Evolutionary conservation across 2,797 vertebrate species (phyloP), one percentile per base, ranked within the genome.

Genomic region (Synaphobranchus kaupii): DNA sequence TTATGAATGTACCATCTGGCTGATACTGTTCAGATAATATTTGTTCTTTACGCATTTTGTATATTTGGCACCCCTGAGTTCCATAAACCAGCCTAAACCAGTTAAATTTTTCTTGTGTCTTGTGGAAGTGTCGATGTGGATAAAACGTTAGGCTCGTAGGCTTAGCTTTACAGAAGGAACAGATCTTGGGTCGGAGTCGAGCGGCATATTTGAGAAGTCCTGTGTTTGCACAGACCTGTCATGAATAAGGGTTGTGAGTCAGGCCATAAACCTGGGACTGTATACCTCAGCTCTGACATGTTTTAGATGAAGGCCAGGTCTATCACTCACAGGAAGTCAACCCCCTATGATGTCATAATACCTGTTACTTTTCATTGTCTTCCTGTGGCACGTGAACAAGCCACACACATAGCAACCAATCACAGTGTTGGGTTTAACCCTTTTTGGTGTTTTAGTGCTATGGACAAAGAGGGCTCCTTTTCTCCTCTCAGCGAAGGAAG

Each of bases 321-420:
- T 58, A 66, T 73, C 54, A 78, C 25, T 20, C 10, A 39, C 87
- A 63, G 66, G 86, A 87, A 87, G 50, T 44, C 48, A 20, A 52
- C 22, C 28, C 34, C 9, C 71, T 1, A n/a, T 63, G 52, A 76
- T 22, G 66, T 50, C 60, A 80, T 80, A 50, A 84, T 83, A 54
- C 7, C 20, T 80, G 71, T 60, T 56, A 13, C 2, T 76, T 28
- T 31, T 12, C 48, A 25, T 48, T 48, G 22, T 47, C 39, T 76
- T 76, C 56, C 52, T 56, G 34, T 34, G 34, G 7, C 28, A 28
- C 28, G 48, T 87, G 50, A 87, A 25, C 56, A 85, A 85, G 84
- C 60, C 63, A 17, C 12, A 28, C 34, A 9, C 34, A 4, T 22
- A 31, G 15, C 73, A 34, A 31, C 52, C 54, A 60, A 44, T 22